Conservation (phyloP, 1,140 invertebrate genomes). For the Pseudomyrmex pallidus region DNA sequence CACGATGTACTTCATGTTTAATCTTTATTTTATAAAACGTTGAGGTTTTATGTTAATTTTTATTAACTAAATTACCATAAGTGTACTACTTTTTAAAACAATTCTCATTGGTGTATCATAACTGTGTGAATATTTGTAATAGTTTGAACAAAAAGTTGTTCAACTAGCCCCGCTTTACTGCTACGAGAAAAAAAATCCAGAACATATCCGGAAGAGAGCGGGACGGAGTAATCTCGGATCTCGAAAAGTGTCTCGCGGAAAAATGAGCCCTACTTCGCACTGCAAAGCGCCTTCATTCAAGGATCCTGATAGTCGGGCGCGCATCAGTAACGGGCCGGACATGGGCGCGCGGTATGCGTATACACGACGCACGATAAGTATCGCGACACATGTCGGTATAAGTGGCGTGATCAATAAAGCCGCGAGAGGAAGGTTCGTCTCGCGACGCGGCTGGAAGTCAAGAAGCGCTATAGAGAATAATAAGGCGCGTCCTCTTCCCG, state of each 20-base stretch:
- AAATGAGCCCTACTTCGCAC: constrained; percentile 58
- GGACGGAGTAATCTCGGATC: constrained; percentile 35
- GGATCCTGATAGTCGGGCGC: constrained; percentile 33
- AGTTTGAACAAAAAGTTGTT: too few species aligned
- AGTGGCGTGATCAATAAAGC: constrained; percentile 79
- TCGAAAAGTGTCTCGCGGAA: constrained; percentile 48
- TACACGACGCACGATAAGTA: constrained; percentile 78
- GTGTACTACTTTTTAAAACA: too few species aligned
- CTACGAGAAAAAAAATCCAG: constrained; percentile 1
- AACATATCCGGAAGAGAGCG: constrained; percentile 22
- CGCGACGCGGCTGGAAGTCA: constrained; percentile 67
- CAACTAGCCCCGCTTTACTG: too few species aligned
- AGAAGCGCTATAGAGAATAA: constrained; percentile 50
- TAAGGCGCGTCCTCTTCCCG: constrained; percentile 24
- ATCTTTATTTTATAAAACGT: too few species aligned
- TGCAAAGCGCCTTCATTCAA: constrained; percentile 41
- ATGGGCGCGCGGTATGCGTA: constrained; percentile 73
- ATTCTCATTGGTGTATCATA: too few species aligned
- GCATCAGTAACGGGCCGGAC: constrained; percentile 50
- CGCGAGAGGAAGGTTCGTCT: constrained; percentile 67
- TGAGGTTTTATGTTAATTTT: too few species aligned
- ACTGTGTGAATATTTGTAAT: too few species aligned
- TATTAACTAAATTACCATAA: too few species aligned
- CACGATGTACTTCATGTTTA: too few species aligned
- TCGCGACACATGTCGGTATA: constrained; percentile 80